Base-by-base conservation (phyloP, 2,888 invertebrate genomes). In the Lepidochitona cinerea region DNA sequence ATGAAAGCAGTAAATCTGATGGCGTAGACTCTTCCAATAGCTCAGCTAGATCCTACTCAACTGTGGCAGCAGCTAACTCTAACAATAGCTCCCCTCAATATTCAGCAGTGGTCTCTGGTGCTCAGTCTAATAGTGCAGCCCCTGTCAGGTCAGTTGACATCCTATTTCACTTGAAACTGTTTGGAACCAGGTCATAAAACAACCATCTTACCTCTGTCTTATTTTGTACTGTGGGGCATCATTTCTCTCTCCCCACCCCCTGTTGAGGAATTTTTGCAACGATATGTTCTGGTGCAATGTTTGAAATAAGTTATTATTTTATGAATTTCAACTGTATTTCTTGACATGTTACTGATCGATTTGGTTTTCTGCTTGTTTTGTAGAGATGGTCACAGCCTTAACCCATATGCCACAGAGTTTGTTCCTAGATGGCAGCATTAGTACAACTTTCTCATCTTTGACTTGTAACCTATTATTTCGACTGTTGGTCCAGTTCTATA, bases 351-450 rank as follows among this genome's bases (percentile, higher is more conserved):
- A n/a, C n/a, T n/a, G n/a, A n/a, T n/a, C n/a, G n/a, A n/a, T n/a
- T n/a, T n/a, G n/a, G 49, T 49, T 49, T 49, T 49, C 18, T 7
- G 7, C 23, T 49, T 49, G 2, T 7, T 26, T 59, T 59, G 59
- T 32, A 59, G 59, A 26, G 59, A 59, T 29, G 59, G 59, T 59
- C 59, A 59, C 23, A 59, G 59, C 59, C 59, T 59, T 59, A 59
- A 59, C 59, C 59, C 59, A 29, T 29, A 23, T 23, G 59, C 59
- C 26, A 59, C 59, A 59, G 59, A 59, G 32, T 59, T 59, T 59
- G 59, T 59, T 14, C 59, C 59, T 26, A 59, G 59, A 29, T 59
- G 59, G 59, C 59, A 59, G 59, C 59, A 59, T 32, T 59, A 59
- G 59, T 59, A 59, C n/a, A n/a, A n/a, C 29, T 59, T 59, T 32